Evolutionary conservation across 2,797 vertebrate species (phyloP), one percentile per base, ranked within the genome.

Genomic region (Sardinella longiceps): DNA sequence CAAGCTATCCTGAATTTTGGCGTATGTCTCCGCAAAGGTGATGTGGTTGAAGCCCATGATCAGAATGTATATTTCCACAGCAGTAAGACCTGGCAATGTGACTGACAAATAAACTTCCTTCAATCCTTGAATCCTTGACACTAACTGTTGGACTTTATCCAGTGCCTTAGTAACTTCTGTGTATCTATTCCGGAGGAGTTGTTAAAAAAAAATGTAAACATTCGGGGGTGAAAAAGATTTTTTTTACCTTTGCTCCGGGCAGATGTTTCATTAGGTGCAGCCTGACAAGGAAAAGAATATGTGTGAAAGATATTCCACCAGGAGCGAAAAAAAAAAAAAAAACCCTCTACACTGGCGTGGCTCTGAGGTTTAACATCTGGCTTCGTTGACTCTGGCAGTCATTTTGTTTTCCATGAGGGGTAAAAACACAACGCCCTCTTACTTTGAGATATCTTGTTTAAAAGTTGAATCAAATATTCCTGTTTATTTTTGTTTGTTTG

Each of bases 371-470:
- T 58, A 88, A 88, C 85, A 90, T 90, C 91, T 91, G 91, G 86
- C 74, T 80, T 82, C 82, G 82, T 90, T 90, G 90, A 88, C 87
- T 88, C 87, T 90, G 90, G 90, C 91, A 89, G 48, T 30, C 53
- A 83, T 45, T 82, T 50, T 88, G 87, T 90, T 91, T 86, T 90
- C 88, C 84, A 88, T 70, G 25, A 85, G 87, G 86, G 85, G 58
- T 50, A 86, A 89, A 85, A 89, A 85, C 81, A 58, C 82, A 84
- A 89, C 84, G 83, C 86, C 85, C 85, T 84, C 48, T 84, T 84
- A 50, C 86, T 85, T 88, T 28, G 25, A 43, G 80, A 81, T 87
- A 87, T 82, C 11, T 81, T 23, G 28, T 85, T 87, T 85, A 46
- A 85, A 30, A 70, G 63, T 70, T 3, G 3, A 70, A 70, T 15